A percentile compares a stretch with the other conserved stretches of the same genome.
Conservation (phyloP, 2,797 vertebrate genomes). For the Sylvilagus floridanus region DNA sequence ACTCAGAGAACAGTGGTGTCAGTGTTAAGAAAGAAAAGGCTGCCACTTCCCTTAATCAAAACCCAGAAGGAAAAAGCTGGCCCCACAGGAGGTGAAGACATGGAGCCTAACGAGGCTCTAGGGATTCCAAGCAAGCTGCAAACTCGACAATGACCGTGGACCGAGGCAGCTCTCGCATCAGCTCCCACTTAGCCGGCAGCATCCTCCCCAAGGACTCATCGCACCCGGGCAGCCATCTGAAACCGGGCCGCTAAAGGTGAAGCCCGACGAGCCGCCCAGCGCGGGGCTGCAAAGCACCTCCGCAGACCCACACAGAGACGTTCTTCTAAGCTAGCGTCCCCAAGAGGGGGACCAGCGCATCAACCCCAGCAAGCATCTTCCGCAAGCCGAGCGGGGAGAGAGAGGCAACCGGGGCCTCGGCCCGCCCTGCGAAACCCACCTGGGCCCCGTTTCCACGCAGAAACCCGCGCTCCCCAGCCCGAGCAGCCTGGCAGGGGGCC, state of each 20-base stretch:
- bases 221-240: not conserved
- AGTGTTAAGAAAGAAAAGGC: constrained; percentile 32
- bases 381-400: not conserved
- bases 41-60: constrained; percentile 52
- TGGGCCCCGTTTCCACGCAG: not conserved
- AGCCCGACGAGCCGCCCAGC: not conserved
- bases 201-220: constrained; percentile 28
- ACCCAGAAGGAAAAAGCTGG: constrained; percentile 55
- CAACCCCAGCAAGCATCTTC: not conserved
- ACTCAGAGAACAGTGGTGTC: not conserved
- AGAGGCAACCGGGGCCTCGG: not conserved
- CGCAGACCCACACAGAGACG: constrained; percentile 4
- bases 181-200: not conserved
- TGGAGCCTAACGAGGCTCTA: constrained; percentile 45
- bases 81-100: constrained; percentile 42
- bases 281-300: not conserved
- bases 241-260: constrained; percentile 20
- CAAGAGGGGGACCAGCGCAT: not conserved
- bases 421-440: not conserved
- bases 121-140: constrained; percentile 52
- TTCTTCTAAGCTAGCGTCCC: constrained; percentile 58
- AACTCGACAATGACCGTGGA: not conserved
- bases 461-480: not conserved
- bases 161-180: not conserved
- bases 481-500: not conserved